Conservation (phyloP, 2,888 invertebrate species). For the Geophilus truncorum region DNA sequence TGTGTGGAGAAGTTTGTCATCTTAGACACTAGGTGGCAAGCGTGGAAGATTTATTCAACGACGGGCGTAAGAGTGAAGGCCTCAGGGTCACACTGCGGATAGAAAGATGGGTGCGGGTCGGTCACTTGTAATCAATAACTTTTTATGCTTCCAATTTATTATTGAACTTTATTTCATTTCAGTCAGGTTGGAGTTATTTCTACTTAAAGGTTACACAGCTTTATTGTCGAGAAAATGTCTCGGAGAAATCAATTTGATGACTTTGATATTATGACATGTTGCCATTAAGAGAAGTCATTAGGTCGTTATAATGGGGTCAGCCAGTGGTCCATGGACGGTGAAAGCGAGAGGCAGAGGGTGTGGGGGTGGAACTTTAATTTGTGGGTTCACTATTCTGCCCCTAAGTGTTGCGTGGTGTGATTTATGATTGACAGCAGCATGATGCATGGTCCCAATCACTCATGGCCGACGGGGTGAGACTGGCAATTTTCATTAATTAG, state of each 20-base stretch:
- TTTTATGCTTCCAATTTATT: background rate
- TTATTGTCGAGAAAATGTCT: background rate
- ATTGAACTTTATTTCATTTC: background rate
- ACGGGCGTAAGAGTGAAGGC: background rate
- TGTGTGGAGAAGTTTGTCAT: conserved; percentile 25
- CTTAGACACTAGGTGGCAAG: conserved; percentile 11
- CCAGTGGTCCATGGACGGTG: background rate
- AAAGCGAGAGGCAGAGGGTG: conserved; percentile 16
- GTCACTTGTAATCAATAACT: background rate
- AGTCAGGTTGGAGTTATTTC: background rate
- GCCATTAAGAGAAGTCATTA: background rate
- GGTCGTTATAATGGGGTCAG: background rate
- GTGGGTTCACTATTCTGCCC: conserved; percentile 19
- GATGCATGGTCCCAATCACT: conserved; percentile 31
- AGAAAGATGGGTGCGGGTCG: background rate
- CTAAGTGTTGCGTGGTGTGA: conserved; percentile 32
- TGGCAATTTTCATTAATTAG: conserved; percentile 34
- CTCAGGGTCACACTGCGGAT: background rate
- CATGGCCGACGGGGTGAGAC: conserved; percentile 30
- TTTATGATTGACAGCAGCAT: conserved; percentile 31
- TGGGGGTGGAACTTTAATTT: conserved; percentile 28
- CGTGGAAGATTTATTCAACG: conserved; percentile 30
- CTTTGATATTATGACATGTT: background rate
- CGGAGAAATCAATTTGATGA: background rate
- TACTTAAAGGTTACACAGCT: background rate